Percentiles rank a stretch among this genome's conserved stretches.
Evolutionary conservation across 1,140 invertebrate species (phyloP).

Genomic region (Hylaeus volcanicus): DNA sequence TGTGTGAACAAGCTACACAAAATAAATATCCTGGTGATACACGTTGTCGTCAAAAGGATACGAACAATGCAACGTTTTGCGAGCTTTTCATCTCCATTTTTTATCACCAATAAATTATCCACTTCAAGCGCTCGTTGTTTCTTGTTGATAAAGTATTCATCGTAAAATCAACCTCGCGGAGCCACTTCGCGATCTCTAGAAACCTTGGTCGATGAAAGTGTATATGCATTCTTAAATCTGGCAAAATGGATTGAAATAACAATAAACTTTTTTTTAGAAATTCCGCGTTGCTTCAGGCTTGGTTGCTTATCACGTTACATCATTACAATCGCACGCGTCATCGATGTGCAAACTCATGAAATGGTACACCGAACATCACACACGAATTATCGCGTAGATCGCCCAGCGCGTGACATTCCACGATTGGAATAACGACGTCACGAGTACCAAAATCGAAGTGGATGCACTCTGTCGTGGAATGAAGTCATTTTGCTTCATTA

Average conservation of each 20-base stretch:
- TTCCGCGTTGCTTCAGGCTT: too few species aligned
- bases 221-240: not conserved
- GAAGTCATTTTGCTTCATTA: conserved; percentile 4
- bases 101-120: conserved; percentile 59
- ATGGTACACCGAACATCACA: too few species aligned
- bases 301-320: too few species aligned
- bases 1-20: conserved; percentile 13
- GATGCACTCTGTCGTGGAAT: not conserved
- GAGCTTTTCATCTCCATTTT: conserved; percentile 52
- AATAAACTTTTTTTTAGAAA: too few species aligned
- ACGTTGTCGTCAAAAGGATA: not conserved
- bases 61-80: conserved; percentile 22
- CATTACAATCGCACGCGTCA: too few species aligned
- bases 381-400: too few species aligned
- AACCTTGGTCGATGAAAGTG: conserved; percentile 2
- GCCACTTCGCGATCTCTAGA: not conserved
- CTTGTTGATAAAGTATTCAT: conserved; percentile 62
- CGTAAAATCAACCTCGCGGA: conserved; percentile 48
- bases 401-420: too few species aligned
- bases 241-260: not conserved
- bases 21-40: conserved; percentile 19
- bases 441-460: too few species aligned
- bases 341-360: too few species aligned
- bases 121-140: conserved; percentile 7
- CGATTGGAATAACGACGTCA: too few species aligned